Evolutionary conservation across 2,113 vertebrate genomes (phyloP), one percentile per base, ranked within the genome.

Genomic region (Trematomus loennbergii): DNA sequence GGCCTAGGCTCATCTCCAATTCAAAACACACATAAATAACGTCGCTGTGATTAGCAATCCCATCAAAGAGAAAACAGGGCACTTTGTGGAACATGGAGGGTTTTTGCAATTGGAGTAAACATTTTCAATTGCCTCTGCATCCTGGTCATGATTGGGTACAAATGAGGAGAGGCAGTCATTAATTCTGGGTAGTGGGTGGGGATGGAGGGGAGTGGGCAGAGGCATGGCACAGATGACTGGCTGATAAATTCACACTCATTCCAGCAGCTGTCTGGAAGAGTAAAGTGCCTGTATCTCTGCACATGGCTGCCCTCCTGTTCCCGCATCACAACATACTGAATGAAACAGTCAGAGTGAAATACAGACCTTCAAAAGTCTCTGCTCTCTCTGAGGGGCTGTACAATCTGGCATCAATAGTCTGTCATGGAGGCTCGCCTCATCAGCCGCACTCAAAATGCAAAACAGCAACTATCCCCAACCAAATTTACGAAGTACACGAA

Each of bases 11-110:
- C 93, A 91, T 91, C 91, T 91, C 88, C 90, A 94, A 92, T 93
- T 93, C 93, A 94, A 94, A 94, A 94, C 88, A 92, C 89, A 92
- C 90, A 94, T 92, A 93, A 93, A 93, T 93, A 93, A 92, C 92
- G 61, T 87, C 16, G 78, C 84, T 88, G 91, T 94, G 93, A 94
- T 94, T 94, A 94, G 90, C 88, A 93, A 93, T 93, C 89, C 90
- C 93, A 93, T 94, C 92, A 93, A 92, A 93, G 93, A 82, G 88
- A 94, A 93, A 93, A 93, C 90, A 90, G 88, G 82, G 89, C 92
- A 94, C 90, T 93, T 93, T 94, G 92, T 88, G 91, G 72, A 89
- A 92, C 92, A 88, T 89, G 89, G 91, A 91, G 91, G 90, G 87
- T 86, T 92, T 91, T 84, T 65, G 86, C 91, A 90, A 92, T 90